These are phyloP conservation scores for Odontophorus gujanensis DNA, from an alignment of 2,113 vertebrate genomes.

Conservation along the genomic window DNA sequence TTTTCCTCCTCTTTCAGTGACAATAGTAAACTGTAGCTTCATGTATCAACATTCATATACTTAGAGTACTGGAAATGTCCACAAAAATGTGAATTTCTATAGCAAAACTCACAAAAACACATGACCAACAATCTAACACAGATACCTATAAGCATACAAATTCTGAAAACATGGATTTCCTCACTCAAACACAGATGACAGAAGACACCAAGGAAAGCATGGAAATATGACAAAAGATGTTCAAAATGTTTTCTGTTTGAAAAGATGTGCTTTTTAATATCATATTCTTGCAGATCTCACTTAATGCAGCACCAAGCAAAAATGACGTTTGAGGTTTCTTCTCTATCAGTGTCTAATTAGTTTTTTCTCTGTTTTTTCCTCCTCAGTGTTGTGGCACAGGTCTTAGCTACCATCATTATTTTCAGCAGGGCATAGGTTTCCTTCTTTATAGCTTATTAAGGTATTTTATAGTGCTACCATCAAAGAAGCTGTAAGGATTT, in stretches of 20 bases:
- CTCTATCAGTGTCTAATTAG: background rate
- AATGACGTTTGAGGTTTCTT: background rate
- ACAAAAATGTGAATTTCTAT: background rate
- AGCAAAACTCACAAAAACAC: background rate
- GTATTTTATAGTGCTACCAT: conserved; percentile 46
- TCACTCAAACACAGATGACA: background rate
- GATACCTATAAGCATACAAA: background rate
- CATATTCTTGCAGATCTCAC: background rate
- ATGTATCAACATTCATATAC: background rate
- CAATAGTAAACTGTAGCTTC: background rate
- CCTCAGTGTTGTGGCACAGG: background rate
- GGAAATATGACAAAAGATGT: background rate
- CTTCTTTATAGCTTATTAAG: conserved; percentile 20
- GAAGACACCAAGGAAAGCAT: background rate
- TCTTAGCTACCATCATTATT: background rate
- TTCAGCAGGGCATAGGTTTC: conserved; percentile 10
- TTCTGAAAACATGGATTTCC: background rate
- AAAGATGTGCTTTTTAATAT: background rate
- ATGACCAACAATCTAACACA: background rate
- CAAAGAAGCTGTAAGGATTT: conserved; percentile 58
- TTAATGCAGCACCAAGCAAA: background rate
- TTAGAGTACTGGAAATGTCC: background rate
- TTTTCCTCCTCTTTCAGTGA: background rate
- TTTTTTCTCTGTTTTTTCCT: background rate
- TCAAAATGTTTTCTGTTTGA: background rate